Evolutionary conservation across 2,797 vertebrate species (phyloP).

Genomic region (Merluccius polli): DNA sequence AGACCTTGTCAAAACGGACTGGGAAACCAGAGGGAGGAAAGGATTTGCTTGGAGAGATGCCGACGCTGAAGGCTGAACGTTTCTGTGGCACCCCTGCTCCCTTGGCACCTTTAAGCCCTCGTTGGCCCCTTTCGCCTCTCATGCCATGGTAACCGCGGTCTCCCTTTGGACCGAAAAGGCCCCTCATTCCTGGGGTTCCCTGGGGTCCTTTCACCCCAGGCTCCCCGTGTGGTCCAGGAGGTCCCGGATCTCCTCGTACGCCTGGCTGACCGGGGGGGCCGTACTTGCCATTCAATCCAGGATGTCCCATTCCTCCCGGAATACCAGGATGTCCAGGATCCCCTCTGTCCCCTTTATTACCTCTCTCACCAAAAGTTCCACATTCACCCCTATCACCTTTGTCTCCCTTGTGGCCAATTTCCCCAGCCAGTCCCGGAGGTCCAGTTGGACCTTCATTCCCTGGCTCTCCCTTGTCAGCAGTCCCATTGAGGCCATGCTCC

Average conservation of each 20-base stretch:
- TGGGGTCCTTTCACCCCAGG: slow-evolving; percentile 69
- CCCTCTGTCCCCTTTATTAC: slow-evolving; percentile 81
- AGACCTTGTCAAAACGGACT: slow-evolving; percentile 87
- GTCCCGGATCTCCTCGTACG: slow-evolving; percentile 77
- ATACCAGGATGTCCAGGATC: slow-evolving; percentile 79
- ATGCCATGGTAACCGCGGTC: slow-evolving; percentile 81
- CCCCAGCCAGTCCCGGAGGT: slow-evolving; percentile 70
- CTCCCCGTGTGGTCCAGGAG: slow-evolving; percentile 83
- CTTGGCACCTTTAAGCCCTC: slow-evolving; percentile 83
- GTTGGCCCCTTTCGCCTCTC: slow-evolving; percentile 80
- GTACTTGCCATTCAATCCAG: slow-evolving; percentile 74
- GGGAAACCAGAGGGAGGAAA: slow-evolving; percentile 88
- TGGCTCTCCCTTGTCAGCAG: slow-evolving; percentile 82
- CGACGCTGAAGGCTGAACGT: slow-evolving; percentile 87
- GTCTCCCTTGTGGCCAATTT: slow-evolving; percentile 82
- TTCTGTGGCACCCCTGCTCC: slow-evolving; percentile 63
- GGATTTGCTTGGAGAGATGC: slow-evolving; percentile 83
- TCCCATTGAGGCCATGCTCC: slow-evolving; percentile 81
- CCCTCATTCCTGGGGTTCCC: slow-evolving; percentile 80
- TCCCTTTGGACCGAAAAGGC: slow-evolving; percentile 80
- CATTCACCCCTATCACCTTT: slow-evolving; percentile 83
- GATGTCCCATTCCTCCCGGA: slow-evolving; percentile 81
- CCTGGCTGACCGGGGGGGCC: slow-evolving; percentile 79
- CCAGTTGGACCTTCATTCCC: slow-evolving; percentile 78
- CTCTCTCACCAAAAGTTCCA: slow-evolving; percentile 78